Percentiles rank a stretch among this genome's conserved stretches.
Evolutionary conservation across 2,888 invertebrate species (phyloP).

Genomic region (Piscicola geometra): DNA sequence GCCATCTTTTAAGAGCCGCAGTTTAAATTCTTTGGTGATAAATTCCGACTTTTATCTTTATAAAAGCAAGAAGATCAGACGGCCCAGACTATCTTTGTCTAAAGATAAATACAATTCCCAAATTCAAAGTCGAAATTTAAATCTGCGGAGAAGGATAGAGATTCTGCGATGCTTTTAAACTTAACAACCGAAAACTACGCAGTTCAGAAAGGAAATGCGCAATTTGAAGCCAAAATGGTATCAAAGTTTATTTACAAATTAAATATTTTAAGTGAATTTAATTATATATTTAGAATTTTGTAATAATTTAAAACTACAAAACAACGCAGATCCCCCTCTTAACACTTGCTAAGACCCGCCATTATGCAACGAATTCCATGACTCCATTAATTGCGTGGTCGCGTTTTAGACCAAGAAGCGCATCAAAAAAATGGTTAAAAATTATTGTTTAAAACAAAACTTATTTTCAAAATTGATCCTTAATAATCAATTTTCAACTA

Average conservation of each 20-base stretch:
- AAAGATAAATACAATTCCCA: too few species aligned
- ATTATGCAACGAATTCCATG: constrained; percentile 21
- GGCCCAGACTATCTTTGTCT: too few species aligned
- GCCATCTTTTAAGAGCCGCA: too few species aligned
- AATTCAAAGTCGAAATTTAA: neutral
- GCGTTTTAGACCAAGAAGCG: too few species aligned
- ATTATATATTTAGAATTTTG: neutral
- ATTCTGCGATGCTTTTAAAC: neutral
- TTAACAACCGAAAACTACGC: constrained; percentile 3
- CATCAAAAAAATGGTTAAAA: too few species aligned
- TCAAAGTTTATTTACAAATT: neutral
- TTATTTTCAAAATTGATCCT: too few species aligned
- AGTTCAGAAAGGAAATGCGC: constrained; percentile 6
- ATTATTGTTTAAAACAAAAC: too few species aligned
- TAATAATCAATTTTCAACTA: too few species aligned
- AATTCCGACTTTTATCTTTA: too few species aligned
- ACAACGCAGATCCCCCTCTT: constrained; percentile 14
- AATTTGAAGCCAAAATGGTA: neutral
- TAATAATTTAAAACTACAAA: neutral
- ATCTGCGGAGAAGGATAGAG: neutral
- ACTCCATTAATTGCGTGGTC: too few species aligned
- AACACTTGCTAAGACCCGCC: constrained; percentile 25
- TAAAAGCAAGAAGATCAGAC: too few species aligned
- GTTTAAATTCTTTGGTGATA: too few species aligned
- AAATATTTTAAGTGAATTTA: neutral